phyloP scores from a whole-genome alignment of 2,113 vertebrate species.

The Sinocyclocheilus maitianheensis region DNA sequence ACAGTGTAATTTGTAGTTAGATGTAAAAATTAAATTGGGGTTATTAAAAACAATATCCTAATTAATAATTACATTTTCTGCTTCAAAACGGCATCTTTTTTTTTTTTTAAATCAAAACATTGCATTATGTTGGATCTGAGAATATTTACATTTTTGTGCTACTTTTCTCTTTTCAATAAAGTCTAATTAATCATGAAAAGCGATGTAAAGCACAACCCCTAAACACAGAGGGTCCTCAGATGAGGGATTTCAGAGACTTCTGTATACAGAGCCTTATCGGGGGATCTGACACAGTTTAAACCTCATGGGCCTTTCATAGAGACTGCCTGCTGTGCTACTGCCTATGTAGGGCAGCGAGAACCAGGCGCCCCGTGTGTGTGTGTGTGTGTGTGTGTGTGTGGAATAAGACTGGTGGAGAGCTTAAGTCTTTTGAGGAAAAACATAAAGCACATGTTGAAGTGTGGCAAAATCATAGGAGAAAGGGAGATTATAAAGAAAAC shows the following conservation, averaged over 20 bases:
- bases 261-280: slow-evolving; percentile 69
- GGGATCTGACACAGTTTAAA: slow-evolving; percentile 78
- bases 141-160: slow-evolving; percentile 28
- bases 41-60: background rate
- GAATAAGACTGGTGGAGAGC: background rate
- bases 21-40: background rate
- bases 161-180: slow-evolving; percentile 48
- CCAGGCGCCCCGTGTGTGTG: slow-evolving; percentile 8
- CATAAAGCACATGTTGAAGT: background rate
- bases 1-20: background rate
- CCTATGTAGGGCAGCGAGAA: slow-evolving; percentile 74
- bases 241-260: slow-evolving; percentile 35
- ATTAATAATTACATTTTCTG: background rate
- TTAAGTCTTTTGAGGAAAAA: slow-evolving; percentile 18
- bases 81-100: background rate
- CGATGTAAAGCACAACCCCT: slow-evolving; percentile 41
- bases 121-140: background rate
- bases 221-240: slow-evolving; percentile 35
- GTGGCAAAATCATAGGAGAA: slow-evolving; percentile 15
- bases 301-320: slow-evolving; percentile 68
- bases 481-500: background rate
- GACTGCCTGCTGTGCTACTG: slow-evolving; percentile 66
- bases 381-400: slow-evolving; percentile 35
- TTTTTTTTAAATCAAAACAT: background rate
- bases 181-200: slow-evolving; percentile 41